Conservation (phyloP, 2,888 invertebrate species). For the Troilus luridus region DNA sequence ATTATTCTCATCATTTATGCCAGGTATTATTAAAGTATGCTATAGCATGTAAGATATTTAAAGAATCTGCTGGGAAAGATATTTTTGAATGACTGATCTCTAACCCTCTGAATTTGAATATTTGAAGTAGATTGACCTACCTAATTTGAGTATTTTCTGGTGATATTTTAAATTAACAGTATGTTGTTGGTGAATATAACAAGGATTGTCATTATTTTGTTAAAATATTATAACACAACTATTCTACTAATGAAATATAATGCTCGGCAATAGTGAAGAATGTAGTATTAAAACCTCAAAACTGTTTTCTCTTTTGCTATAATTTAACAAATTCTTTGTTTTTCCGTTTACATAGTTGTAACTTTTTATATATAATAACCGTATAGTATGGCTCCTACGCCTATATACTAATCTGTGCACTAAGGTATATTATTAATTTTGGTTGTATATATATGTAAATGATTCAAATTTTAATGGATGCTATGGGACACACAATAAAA, state of each 20-base stretch:
- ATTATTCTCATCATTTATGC: not conserved
- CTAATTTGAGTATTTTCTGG: not conserved
- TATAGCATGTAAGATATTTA: not conserved
- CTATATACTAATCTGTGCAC: not conserved
- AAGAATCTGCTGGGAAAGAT: not conserved
- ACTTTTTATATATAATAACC: not conserved
- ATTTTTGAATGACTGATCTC: not conserved
- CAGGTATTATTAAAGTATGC: conserved; percentile 45
- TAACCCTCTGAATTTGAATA: not conserved
- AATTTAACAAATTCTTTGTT: not conserved
- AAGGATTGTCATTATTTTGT: not conserved
- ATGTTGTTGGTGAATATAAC: not conserved
- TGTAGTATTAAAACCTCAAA: not conserved
- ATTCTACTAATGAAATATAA: not conserved
- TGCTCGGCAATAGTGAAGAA: not conserved
- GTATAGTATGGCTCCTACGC: not conserved
- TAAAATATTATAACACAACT: not conserved
- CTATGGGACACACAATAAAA: not conserved
- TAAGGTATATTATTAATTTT: not conserved
- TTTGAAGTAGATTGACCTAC: not conserved
- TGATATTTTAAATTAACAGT: not conserved
- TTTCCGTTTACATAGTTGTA: not conserved
- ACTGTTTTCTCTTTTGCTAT: not conserved
- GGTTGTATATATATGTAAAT: not conserved
- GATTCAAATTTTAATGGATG: not conserved